Percentiles rank a stretch among this genome's conserved stretches.
phyloP scores from a whole-genome alignment of 2,888 invertebrate species.

The Tridacna gigas region DNA sequence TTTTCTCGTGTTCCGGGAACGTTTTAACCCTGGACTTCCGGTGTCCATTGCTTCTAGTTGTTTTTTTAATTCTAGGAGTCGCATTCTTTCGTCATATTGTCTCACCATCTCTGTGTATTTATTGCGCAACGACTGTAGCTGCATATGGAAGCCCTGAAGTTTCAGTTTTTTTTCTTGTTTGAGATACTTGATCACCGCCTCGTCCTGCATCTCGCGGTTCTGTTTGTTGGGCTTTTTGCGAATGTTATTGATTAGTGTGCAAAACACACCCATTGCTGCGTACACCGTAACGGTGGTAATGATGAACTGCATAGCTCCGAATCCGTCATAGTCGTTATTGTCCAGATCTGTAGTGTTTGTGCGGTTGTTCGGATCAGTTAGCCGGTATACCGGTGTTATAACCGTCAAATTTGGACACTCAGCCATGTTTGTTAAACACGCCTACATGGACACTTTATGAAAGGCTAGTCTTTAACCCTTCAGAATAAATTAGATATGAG shows the following conservation, averaged over 20 bases:
- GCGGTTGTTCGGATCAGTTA: not conserved
- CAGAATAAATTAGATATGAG: too few species aligned
- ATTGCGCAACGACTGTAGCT: constrained; percentile 36
- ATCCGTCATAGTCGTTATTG: constrained; percentile 49
- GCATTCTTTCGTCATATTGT: constrained; percentile 45
- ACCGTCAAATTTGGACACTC: too few species aligned
- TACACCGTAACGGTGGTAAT: constrained; percentile 72
- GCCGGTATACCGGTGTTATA: too few species aligned
- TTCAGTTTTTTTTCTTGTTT: constrained; percentile 38
- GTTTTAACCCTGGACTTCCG: not conserved
- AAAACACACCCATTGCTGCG: constrained; percentile 72
- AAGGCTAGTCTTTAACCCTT: too few species aligned
- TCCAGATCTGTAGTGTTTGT: not conserved
- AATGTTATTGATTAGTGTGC: constrained; percentile 34
- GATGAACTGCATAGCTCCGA: constrained; percentile 74
- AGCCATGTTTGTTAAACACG: too few species aligned
- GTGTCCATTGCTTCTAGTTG: constrained; percentile 29
- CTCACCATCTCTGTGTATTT: constrained; percentile 45
- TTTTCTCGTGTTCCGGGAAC: not conserved
- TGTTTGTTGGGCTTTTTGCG: constrained; percentile 10
- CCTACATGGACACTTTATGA: too few species aligned
- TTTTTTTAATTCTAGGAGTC: constrained; percentile 37
- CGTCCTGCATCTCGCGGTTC: constrained; percentile 31
- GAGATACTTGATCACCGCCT: constrained; percentile 42
- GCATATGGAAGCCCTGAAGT: constrained; percentile 49